These are phyloP conservation scores for Pangasius larnaudii DNA, from an alignment of 2,797 vertebrate genomes.

Conservation along the genomic window DNA sequence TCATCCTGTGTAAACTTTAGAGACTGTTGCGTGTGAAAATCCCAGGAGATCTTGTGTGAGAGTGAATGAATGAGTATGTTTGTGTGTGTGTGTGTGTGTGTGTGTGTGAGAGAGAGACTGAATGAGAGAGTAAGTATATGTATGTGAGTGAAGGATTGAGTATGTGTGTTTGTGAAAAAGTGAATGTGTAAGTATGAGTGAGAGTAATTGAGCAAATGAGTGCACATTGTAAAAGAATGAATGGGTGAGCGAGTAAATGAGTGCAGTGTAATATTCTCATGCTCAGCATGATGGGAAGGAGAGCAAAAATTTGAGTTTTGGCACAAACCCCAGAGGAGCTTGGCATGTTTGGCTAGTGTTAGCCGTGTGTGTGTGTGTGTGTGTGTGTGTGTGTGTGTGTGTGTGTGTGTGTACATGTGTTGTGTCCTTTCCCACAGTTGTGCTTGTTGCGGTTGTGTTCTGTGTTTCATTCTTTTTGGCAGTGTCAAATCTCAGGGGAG, in stretches of 20 bases:
- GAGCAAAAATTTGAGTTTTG: slow-evolving; percentile 50
- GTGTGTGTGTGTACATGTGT: slow-evolving; percentile 46
- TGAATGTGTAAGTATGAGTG: not conserved
- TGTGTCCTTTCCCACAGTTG: slow-evolving; percentile 59
- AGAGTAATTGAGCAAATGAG: not conserved
- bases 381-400: slow-evolving; percentile 29
- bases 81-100: not conserved
- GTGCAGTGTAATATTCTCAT: slow-evolving; percentile 49
- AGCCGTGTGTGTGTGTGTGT: slow-evolving; percentile 37
- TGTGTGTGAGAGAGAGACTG: not conserved
- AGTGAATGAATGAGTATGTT: not conserved
- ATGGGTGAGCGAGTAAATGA: slow-evolving; percentile 16
- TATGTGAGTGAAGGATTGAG: not conserved
- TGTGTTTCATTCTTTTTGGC: slow-evolving; percentile 56
- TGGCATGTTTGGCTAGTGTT: slow-evolving; percentile 53
- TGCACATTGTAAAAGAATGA: not conserved
- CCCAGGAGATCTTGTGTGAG: not conserved
- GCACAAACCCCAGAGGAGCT: slow-evolving; percentile 51
- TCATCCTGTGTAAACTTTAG: not conserved
- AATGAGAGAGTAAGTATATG: not conserved
- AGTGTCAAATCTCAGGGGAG: slow-evolving; percentile 54
- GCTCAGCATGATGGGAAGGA: slow-evolving; percentile 53
- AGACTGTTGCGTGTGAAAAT: not conserved
- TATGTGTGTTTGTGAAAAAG: not conserved
- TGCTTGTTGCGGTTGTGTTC: slow-evolving; percentile 49